Evolutionary conservation across 92 coral and sea anemone species (phyloP), one percentile per base, ranked within the genome.

Genomic region (Metridium senile): DNA sequence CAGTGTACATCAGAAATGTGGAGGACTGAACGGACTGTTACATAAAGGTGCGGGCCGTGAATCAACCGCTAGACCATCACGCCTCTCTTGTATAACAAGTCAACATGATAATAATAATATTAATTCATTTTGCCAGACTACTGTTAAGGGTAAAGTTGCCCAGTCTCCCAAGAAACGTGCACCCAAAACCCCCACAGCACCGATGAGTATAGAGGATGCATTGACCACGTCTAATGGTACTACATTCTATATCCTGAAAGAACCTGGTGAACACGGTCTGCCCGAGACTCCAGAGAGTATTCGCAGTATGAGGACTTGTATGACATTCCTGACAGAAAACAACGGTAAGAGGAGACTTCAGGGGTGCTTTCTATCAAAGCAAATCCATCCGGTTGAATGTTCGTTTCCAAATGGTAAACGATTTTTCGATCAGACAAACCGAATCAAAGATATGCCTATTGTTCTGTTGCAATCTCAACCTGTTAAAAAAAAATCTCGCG

Each of bases 141-240:
- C n/a, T 6, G 65, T 26, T 26, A 59, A 59, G 65, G 26, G 1
- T 26, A 7, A 22, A 59, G 31, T 28, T 1, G 28, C 26, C 8
- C 22, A 26, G 27, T 59, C 65, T 26, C 65, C 65, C 2, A 59
- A 59, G 65, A 59, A 26, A 16, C 65, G 65, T 16, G 13, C 65
- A 6, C 28, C 65, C 26, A 59, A 59, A 59, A 23, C 29, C 1
- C 26, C 65, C 28, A 59, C 65, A 2, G 26, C 9, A 59, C 65
- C 28, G 2, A 7, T n/a, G 26, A 17, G 26, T 11, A 22, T 95
- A 20, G 99, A 95, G 32, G 99, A 95, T 57, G 81, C 92, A 22
- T 84, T 95, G 9, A 92, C 86, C 13, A 95, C 99, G 9, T 92
- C 99, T 16, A 88, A 90, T 32, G 99, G 99, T 9, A 89, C 95